Base-by-base conservation (phyloP, 2,113 vertebrate genomes). In the Poeciliopsis turrubarensis region DNA sequence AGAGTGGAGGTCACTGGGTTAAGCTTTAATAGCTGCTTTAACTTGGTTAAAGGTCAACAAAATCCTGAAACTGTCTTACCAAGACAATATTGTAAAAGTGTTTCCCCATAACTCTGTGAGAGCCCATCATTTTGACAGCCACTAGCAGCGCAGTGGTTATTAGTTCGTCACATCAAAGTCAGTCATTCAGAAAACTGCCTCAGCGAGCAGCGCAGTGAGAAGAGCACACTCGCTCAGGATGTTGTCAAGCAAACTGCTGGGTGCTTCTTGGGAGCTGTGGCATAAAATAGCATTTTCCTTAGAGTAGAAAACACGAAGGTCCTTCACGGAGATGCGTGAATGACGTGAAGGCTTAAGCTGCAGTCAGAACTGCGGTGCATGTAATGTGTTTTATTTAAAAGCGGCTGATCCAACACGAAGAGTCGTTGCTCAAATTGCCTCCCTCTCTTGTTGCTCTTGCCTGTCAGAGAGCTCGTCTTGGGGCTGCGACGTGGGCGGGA, bases 371-470 rank as follows among this genome's bases (percentile, higher is more conserved):
- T 60, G 17, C 61, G 65, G 68, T 41, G 65, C 26, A 10, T 83
- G 57, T 65, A 29, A 9, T 63, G 29, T 84, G 29, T 84, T 87
- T 82, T 68, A 79, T 87, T 74, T 77, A 72, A 76, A 78, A 72
- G 73, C 61, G 73, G 64, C 71, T 10, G 5, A 9, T 60, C 77
- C 44, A 44, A 82, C 27, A 29, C 34, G 72, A 71, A 79, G 64
- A 75, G 71, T 57, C 39, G 19, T 41, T 11, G 75, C 66, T 93
- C 84, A 89, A 81, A 86, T 86, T 1, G 82, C 78, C 82, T 89
- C 84, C 37, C 83, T 77, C 84, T 90, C 88, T 73, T 83, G 90
- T 64, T 87, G 93, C 65, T 95, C 93, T 1, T 89, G 91, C 90
- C 91, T 89, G 66, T 94, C 89, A 87, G 93, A 80, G 86, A 74